Evolutionary conservation across 2,113 vertebrate species (phyloP), one percentile per base, ranked within the genome.

Genomic region (Oncorhynchus keta): DNA sequence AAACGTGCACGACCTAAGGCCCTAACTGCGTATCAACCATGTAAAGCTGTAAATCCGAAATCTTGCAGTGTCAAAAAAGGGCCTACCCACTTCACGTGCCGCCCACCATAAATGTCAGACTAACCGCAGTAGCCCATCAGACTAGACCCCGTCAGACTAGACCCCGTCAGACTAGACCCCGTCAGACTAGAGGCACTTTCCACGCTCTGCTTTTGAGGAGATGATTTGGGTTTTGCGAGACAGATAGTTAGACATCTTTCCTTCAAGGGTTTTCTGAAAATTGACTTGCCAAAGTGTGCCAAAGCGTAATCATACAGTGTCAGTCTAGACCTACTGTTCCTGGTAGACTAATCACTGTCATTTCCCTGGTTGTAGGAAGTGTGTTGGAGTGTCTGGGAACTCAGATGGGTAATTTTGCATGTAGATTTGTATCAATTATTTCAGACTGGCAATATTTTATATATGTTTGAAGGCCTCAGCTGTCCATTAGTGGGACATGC

Each of bases 171-270:
- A 22, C 64, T 6, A 26, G 16, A 30, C 64, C 12, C 20, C 24
- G 16, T 22, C 9, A 13, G 13, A 30, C 4, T 14, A 67, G 16
- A 4, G 51, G 14, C 51, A 3, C 16, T 55, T 55, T 18, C 51
- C 18, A 4, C 39, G 2, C 39, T 45, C 39, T 67, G 26, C 65
- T 67, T 26, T 30, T 30, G 39, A 70, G 69, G 39, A 4, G 22
- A 51, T 49, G 65, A 20, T 77, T 70, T 76, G 70, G 13, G 70
- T 26, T 57, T 35, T 62, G 70, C 67, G 1, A 68, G 28, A 80
- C 6, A 80, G 49, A 75, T 69, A 66, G 67, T 5, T 75, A 55
- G 7, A 67, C 62, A 68, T 35, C 65, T 12, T 45, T 45, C 39
- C 39, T 32, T 28, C 24, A 18, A 66, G 64, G 26, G 16, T 55